phyloP scores from a whole-genome alignment of 2,113 vertebrate species.

The Falco punctatus region DNA sequence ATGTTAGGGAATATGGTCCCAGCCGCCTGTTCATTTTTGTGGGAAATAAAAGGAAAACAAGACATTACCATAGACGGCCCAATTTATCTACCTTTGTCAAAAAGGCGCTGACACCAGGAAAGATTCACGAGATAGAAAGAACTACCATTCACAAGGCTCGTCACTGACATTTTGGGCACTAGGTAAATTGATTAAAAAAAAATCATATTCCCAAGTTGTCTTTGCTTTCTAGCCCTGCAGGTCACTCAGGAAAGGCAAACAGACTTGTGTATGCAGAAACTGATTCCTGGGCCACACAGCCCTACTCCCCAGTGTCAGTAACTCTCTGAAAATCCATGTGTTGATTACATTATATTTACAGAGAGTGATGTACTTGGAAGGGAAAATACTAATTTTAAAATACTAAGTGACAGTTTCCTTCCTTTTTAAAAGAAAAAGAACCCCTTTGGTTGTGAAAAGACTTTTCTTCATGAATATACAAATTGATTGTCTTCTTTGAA shows the following conservation, averaged over 20 bases:
- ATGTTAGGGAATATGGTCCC: background rate
- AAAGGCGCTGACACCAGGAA: background rate
- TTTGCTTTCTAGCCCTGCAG: background rate
- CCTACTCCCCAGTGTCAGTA: background rate
- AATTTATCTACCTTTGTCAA: background rate
- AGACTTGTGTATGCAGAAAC: background rate
- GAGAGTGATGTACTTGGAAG: background rate
- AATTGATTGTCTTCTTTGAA: background rate
- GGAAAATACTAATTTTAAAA: background rate
- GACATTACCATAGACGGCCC: background rate
- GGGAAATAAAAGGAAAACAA: background rate
- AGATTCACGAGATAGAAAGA: background rate
- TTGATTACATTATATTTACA: background rate
- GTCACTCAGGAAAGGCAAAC: background rate
- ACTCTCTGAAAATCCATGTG: background rate
- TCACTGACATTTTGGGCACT: background rate
- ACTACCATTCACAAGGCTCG: background rate
- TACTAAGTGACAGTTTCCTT: background rate
- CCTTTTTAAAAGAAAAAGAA: background rate
- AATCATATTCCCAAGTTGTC: background rate
- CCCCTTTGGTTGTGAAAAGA: background rate
- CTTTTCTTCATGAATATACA: background rate
- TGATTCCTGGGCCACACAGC: background rate
- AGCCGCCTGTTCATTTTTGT: background rate
- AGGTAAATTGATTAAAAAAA: background rate